Percentiles rank a stretch among this genome's conserved stretches.
Conservation (phyloP, 2,797 vertebrate species). For the Cercopithecus mitis region DNA sequence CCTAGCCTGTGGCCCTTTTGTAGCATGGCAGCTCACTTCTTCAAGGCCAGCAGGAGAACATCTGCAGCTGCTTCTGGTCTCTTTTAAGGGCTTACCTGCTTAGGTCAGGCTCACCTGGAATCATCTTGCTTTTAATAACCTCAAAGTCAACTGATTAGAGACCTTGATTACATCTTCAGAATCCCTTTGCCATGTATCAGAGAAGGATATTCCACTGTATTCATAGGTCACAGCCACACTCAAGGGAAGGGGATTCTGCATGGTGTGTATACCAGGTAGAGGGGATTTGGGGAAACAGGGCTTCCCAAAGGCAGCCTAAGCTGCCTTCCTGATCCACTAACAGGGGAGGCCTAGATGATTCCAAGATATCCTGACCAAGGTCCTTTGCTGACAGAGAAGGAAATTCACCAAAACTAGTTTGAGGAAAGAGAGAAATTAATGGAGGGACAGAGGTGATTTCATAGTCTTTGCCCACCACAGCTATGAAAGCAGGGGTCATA, state of each 20-base stretch:
- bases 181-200: neutral
- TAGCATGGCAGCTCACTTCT: neutral
- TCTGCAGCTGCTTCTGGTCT: neutral
- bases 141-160: neutral
- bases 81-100: neutral
- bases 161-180: neutral
- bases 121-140: neutral
- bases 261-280: neutral
- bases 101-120: neutral
- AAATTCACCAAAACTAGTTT: neutral
- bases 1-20: neutral
- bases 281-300: too few species aligned
- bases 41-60: neutral
- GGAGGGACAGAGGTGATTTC: neutral
- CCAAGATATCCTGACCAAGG: neutral
- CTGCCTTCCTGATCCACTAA: neutral
- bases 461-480: neutral
- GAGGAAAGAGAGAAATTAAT: neutral
- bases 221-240: neutral
- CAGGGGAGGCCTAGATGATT: neutral
- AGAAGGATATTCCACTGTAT: neutral
- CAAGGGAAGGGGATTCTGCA: neutral
- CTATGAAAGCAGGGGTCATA: neutral
- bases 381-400: neutral
- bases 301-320: neutral